phyloP scores from a whole-genome alignment of 2,113 vertebrate species.

The Osmerus eperlanus region DNA sequence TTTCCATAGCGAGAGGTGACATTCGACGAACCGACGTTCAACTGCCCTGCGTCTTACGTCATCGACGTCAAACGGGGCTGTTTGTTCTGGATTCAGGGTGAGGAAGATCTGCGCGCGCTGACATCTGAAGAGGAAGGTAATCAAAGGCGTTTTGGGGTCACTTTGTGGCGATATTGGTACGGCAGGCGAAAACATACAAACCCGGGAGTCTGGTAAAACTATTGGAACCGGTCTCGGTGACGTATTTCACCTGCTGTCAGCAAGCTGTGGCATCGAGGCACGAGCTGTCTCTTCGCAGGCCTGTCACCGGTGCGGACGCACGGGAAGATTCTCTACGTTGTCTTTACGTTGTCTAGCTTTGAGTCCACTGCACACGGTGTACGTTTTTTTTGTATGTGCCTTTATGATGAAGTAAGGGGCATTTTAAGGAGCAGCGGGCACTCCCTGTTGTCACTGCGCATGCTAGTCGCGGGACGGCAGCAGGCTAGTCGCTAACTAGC shows the following conservation, averaged over 20 bases:
- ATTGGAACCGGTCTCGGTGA: background rate
- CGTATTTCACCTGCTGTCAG: constrained; percentile 57
- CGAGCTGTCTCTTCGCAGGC: constrained; percentile 58
- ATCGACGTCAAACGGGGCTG: constrained; percentile 66
- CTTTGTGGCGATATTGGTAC: background rate
- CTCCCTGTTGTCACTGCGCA: constrained; percentile 48
- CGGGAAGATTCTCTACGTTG: constrained; percentile 25
- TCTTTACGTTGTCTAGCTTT: constrained; percentile 1
- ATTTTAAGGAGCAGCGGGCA: background rate
- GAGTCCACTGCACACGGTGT: background rate
- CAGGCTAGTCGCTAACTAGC: constrained; percentile 54
- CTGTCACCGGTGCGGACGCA: constrained; percentile 55
- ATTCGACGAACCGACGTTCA: constrained; percentile 36
- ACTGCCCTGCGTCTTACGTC: constrained; percentile 68
- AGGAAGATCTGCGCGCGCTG: constrained; percentile 67
- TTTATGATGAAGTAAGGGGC: background rate
- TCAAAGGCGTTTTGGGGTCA: constrained; percentile 20
- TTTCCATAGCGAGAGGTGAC: constrained; percentile 26
- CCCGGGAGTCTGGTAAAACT: background rate
- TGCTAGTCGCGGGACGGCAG: constrained; percentile 45
- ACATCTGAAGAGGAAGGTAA: constrained; percentile 65
- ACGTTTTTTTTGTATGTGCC: background rate
- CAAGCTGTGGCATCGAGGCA: constrained; percentile 47
- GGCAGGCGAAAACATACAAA: constrained; percentile 8
- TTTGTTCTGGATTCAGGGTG: constrained; percentile 77